Evolutionary conservation across 1,140 invertebrate genomes (phyloP), one percentile per base, ranked within the genome.

Genomic region (Protaetia brevitarsis): DNA sequence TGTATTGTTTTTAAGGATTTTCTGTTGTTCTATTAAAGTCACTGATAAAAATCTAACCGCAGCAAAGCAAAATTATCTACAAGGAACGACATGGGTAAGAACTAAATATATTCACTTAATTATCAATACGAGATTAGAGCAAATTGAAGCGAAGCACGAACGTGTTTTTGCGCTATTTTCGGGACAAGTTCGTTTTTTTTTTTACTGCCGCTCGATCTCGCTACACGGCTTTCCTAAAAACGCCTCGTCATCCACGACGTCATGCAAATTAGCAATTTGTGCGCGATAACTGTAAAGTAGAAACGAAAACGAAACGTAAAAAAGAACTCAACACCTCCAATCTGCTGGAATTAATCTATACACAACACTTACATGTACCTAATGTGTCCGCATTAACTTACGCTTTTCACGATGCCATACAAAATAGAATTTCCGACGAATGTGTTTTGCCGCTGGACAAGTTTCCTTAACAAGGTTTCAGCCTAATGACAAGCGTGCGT

Each of bases 241-340:
- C 41, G 41, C 41, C 26, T 51, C 41, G 41, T 51, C 41, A 51
- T 51, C 41, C 19, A 51, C 41, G 16, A 19, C 41, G 41, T 51
- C 63, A 64, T 64, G 63, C 63, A 64, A 64, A 64, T 64, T 64
- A 64, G 63, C 28, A 64, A 64, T 64, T 64, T 64, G 28, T 30
- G 63, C 23, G 19, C 37, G 34, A 37, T 59, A 51, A 51, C 57
- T 28, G 57, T 59, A 59, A 31, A 51, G 41, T 23, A 51, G 41
- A 51, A 51, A 51, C 41, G 41, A 51, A 51, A 59, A 59, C 57
- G 57, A 51, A 51, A 29, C 57, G 13, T 59, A 59, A 59, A 59
- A 59, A 59, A 51, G 41, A 51, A 51, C 26, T 59, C 57, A 59
- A 59, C 57, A 59, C 57, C 41, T 51, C 19, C 27, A 31, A 59